A percentile compares a stretch with the other conserved stretches of the same genome.
Conservation (phyloP, 2,797 vertebrate genomes). For the Ficedula albicollis region DNA sequence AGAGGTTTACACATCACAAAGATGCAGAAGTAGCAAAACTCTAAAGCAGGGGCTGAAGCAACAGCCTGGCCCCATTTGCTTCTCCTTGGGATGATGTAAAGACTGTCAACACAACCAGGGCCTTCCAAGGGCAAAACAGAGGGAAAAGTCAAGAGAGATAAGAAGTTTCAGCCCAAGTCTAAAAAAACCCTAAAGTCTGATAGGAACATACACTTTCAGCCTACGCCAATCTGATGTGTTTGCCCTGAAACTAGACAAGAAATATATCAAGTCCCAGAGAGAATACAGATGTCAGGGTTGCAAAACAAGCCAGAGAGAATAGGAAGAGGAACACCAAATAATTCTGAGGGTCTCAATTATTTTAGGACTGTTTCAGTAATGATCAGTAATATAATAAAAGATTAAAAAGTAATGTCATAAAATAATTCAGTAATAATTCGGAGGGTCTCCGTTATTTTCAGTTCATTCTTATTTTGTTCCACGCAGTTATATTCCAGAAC, state of each 20-base stretch:
- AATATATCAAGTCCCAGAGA: neutral
- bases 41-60: neutral
- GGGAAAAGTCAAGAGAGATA: neutral
- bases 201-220: neutral
- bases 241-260: neutral
- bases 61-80: neutral
- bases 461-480: neutral
- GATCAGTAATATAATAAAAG: neutral
- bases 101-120: neutral
- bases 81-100: neutral
- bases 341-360: neutral
- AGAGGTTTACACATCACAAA: constrained; percentile 14
- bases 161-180: neutral
- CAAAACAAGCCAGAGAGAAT: neutral
- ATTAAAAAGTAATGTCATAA: neutral
- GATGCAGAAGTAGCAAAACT: neutral
- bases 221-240: neutral
- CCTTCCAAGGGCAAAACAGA: no score
- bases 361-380: neutral
- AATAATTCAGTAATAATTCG: neutral
- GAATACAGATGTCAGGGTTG: neutral
- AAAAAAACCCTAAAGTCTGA: neutral
- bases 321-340: neutral
- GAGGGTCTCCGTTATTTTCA: neutral
- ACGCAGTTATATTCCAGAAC: rapidly evolving